Base-by-base conservation (phyloP, 2,888 invertebrate species). In the Xylocampa areola region DNA sequence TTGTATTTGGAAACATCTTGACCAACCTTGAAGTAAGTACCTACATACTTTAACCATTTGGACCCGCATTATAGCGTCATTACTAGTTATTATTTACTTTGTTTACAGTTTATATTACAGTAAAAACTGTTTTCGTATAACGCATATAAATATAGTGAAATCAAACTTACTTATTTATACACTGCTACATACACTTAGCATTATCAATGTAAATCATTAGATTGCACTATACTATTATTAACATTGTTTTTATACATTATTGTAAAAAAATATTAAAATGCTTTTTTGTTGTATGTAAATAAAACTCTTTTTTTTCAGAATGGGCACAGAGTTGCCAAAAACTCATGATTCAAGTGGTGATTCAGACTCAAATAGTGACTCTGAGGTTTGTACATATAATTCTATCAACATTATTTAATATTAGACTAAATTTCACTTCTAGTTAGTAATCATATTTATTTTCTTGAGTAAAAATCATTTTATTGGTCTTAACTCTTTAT, bases 331-430 rank as follows among this genome's bases (percentile, higher is more conserved):
- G 88, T 85, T 91, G 86, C 92, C 94, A 80, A 93, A 93, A 88
- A 87, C 88, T 76, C 91, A 91, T 80, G 93, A 91, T 85, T 92
- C 94, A 80, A 93, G 94, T 88, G 91, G 94, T 77, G 95, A 95
- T 80, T 94, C 95, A 27, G 95, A 95, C 76, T 94, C 95, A 53
- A 95, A 96, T 76, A 95, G 95, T 73, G 95, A 95, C 80, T 94
- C 95, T 72, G 94, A 94, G 88, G 94, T 94, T 77, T 67, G 85
- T 83, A 58, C 29, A 37, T n/a, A 44, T 14, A 13, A 6, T 32
- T 35, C 7, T 19, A 27, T n/a, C 13, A 0, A 32, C 11, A 16
- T 7, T 27, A 17, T 7, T 21, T 0, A 17, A 33, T 17, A 17
- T 10, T 19, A n/a, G n/a, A n/a, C n/a, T n/a, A n/a, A n/a, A n/a